phyloP scores from a whole-genome alignment of 2,797 vertebrate species.

The Brotula barbata region DNA sequence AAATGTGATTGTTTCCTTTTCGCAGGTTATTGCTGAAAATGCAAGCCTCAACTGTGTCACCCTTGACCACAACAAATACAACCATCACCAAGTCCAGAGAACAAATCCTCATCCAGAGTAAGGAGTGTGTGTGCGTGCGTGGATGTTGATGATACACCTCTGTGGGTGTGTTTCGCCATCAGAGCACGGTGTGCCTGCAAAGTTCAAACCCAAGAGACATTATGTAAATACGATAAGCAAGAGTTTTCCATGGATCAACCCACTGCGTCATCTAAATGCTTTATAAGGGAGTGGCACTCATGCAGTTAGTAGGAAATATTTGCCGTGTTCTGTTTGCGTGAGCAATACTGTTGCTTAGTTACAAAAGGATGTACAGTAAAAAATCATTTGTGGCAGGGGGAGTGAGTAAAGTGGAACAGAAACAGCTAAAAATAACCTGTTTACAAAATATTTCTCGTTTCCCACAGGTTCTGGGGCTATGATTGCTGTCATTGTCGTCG shows the following conservation, averaged over 20 bases:
- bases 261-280: constrained; percentile 22
- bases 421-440: neutral
- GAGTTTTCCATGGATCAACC: constrained; percentile 9
- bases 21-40: constrained; percentile 80
- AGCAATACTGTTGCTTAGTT: constrained; percentile 32
- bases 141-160: constrained; percentile 7
- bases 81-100: constrained; percentile 80
- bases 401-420: neutral
- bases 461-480: constrained; percentile 92
- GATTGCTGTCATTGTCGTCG: constrained; percentile 89
- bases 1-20: constrained; percentile 1
- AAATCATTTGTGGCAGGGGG: neutral
- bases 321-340: constrained; percentile 25
- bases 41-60: constrained; percentile 77
- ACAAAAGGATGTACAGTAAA: neutral
- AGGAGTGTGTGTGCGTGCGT: constrained; percentile 52
- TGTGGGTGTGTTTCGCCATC: constrained; percentile 3
- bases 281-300: constrained; percentile 26
- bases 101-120: constrained; percentile 93
- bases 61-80: constrained; percentile 72
- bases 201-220: neutral
- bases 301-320: constrained; percentile 38
- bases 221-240: constrained; percentile 8
- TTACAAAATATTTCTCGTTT: neutral
- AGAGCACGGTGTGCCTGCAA: neutral